These are phyloP conservation scores for Misgurnus mizolepis DNA, from an alignment of 2,113 vertebrate species.

Conservation along the genomic window DNA sequence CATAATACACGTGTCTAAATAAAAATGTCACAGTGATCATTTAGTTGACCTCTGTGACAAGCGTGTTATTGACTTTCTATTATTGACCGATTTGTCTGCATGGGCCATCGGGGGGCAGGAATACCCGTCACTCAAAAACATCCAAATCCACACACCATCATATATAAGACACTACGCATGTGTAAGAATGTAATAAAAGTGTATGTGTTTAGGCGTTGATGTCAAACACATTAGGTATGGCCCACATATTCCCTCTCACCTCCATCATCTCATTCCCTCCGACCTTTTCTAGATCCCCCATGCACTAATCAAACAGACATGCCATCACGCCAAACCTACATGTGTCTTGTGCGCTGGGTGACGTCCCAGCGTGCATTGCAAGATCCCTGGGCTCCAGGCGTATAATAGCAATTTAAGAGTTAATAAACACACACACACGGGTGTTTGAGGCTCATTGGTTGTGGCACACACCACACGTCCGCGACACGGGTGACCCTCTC, in stretches of 20 bases:
- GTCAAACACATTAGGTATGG: constrained; percentile 43
- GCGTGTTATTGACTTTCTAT: neutral
- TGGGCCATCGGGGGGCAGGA: neutral
- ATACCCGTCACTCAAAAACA: constrained; percentile 13
- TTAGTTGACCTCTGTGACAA: neutral
- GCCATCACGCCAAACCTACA: constrained; percentile 2
- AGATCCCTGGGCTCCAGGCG: neutral
- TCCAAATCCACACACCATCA: neutral
- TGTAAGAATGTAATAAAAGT: neutral
- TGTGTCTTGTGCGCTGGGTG: neutral
- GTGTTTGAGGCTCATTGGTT: constrained; percentile 52
- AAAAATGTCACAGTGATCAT: neutral
- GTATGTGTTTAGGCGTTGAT: neutral
- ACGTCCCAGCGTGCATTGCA: constrained; percentile 18
- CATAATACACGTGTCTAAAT: too few relatives aligned
- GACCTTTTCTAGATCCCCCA: constrained; percentile 9
- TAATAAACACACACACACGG: constrained; percentile 57
- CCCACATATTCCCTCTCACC: constrained; percentile 4
- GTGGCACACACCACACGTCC: constrained; percentile 64
- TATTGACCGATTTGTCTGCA: neutral
- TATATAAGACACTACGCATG: neutral
- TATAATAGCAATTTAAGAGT: constrained; percentile 56
- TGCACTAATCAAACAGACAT: constrained; percentile 28
- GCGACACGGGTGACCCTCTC: constrained; percentile 37
- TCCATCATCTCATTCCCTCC: neutral